phyloP scores from a whole-genome alignment of 2,797 vertebrate species.

The Spinus olivaceus region DNA sequence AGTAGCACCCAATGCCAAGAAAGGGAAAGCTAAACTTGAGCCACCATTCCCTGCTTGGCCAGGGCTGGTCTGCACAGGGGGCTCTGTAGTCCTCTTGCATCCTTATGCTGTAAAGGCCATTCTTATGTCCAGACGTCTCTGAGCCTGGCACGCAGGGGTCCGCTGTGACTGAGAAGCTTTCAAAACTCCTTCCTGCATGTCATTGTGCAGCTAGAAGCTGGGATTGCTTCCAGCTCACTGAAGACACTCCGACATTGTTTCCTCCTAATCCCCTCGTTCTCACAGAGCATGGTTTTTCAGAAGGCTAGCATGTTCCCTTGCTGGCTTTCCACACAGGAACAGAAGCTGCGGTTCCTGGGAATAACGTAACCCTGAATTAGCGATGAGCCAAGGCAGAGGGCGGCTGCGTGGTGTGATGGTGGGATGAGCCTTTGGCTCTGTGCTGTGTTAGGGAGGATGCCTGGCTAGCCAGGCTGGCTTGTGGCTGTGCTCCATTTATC shows the following conservation, averaged over 20 bases:
- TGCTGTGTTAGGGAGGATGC: neutral
- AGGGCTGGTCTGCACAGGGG: neutral
- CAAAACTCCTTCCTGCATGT: slow-evolving; percentile 41
- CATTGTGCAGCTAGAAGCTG: slow-evolving; percentile 33
- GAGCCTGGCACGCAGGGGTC: neutral
- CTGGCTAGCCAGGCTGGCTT: neutral
- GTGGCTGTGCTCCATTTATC: neutral
- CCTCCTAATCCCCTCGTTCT: slow-evolving; percentile 1
- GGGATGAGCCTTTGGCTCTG: neutral
- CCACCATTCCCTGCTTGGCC: neutral
- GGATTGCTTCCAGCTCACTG: slow-evolving; percentile 36
- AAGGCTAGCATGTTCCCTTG: slow-evolving; percentile 13
- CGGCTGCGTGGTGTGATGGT: neutral
- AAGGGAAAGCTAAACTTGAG: neutral
- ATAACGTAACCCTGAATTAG: neutral
- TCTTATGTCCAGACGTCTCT: neutral
- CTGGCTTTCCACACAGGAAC: neutral
- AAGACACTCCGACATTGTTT: slow-evolving; percentile 41
- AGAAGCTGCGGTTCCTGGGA: slow-evolving; percentile 28
- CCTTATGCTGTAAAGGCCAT: slow-evolving; percentile 42
- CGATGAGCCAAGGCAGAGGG: neutral
- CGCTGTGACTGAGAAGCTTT: neutral
- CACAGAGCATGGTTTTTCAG: neutral
- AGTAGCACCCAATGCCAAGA: neutral
- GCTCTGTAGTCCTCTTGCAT: neutral